Evolutionary conservation across 2,113 vertebrate genomes (phyloP), one percentile per base, ranked within the genome.

Genomic region (Labeo rohita): DNA sequence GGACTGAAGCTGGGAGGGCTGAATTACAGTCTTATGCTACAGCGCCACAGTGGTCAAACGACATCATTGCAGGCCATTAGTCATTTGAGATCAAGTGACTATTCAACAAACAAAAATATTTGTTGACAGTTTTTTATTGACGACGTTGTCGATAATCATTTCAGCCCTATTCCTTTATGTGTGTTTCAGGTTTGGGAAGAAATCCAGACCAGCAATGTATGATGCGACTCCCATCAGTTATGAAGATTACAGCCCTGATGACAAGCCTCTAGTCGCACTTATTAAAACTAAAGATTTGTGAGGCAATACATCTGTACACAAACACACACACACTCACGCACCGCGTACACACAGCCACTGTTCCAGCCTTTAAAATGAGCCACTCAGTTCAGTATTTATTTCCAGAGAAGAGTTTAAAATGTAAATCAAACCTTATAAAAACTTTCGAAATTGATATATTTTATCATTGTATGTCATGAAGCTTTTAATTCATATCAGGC

Each of bases 271-370:
- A 94, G 98, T 99, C 88, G 98, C 98, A 83, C 96, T 99, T 92
- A 99, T 99, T 92, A 99, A 99, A 95, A 99, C 98, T 34, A 99
- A 99, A 96, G 97, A 99, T 98, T 98, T 98, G 97, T 99, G 97
- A 97, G 89, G 82, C 90, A 90, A 59, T 47, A 45, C 21, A 73
- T 47, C 82, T 50, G 50, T 10, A 75, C 9, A 49, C 21, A 49
- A 47, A 56, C 39, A 84, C 68, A 63, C 78, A 63, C 77, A 43
- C 47, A 68, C 36, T 66, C 43, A 77, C 50, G 72, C 84, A 86
- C 8, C 68, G 70, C 86, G 87, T 76, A 61, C 36, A 66, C 75
- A 75, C 77, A 68, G 52, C 10, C 65, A 87, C n/a, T 65, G 68
- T 28, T 85, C 43, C 77, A 88, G 73, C 79, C 89, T 85, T 85